These are phyloP conservation scores for Octonoba sinensis DNA, from an alignment of 2,888 invertebrate genomes.

Conservation along the genomic window DNA sequence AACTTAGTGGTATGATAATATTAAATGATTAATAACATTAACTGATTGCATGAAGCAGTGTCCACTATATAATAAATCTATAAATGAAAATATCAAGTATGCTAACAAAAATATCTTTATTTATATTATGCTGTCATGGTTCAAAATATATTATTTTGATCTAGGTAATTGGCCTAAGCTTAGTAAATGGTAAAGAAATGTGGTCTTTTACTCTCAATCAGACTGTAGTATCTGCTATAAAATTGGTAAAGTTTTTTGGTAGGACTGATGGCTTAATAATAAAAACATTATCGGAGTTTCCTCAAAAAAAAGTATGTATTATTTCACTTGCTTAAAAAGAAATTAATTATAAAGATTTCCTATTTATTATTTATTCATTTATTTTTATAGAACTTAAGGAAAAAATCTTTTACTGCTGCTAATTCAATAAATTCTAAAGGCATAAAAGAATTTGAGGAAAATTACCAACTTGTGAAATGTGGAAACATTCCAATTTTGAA, in stretches of 20 bases:
- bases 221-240: constrained; percentile 32
- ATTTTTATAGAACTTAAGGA: constrained; percentile 10
- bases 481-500: constrained; percentile 30
- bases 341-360: background rate
- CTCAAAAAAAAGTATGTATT: constrained; percentile 15
- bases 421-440: background rate
- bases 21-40: too few relatives aligned
- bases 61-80: too few relatives aligned
- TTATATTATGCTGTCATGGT: background rate
- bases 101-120: too few relatives aligned
- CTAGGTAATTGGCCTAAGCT: constrained; percentile 47
- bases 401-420: background rate
- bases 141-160: background rate
- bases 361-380: background rate
- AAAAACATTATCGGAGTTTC: constrained; percentile 22
- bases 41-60: too few relatives aligned
- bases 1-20: too few relatives aligned
- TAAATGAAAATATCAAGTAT: too few relatives aligned
- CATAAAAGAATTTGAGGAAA: constrained; percentile 19
- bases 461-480: constrained; percentile 40
- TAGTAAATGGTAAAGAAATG: constrained; percentile 42
- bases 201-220: constrained; percentile 36
- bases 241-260: constrained; percentile 40
- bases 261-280: constrained; percentile 47
- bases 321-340: background rate